phyloP scores from a whole-genome alignment of 2,888 invertebrate species.

The Belgica antarctica region DNA sequence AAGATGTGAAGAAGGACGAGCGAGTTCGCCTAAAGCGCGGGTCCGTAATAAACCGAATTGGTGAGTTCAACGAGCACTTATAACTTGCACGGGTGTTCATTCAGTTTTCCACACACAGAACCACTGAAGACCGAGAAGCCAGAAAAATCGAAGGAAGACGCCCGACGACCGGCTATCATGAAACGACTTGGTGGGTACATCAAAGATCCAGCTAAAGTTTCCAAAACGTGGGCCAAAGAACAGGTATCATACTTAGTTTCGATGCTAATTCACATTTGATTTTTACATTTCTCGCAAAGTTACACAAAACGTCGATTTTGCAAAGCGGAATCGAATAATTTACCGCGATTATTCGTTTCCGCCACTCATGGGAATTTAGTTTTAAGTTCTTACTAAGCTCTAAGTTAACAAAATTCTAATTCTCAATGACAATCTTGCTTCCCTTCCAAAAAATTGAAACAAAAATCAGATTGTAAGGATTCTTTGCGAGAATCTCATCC shows the following conservation, averaged over 20 bases:
- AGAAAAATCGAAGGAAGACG: not conserved
- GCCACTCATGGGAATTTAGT: not conserved
- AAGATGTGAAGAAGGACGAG: not conserved
- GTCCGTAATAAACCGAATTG: not conserved
- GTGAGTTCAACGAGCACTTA: not conserved
- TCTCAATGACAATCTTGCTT: not conserved
- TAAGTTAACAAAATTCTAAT: not conserved
- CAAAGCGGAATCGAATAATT: not conserved
- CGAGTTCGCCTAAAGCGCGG: not conserved
- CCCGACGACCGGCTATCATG: slow-evolving; percentile 12
- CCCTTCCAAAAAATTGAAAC: no score
- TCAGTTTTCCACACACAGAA: not conserved
- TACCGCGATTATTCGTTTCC: not conserved
- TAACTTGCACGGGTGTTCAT: not conserved
- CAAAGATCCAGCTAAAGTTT: not conserved
- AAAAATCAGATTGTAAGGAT: slow-evolving; percentile 13
- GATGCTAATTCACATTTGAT: slow-evolving; percentile 18
- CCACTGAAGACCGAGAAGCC: not conserved
- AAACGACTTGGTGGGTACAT: slow-evolving; percentile 26
- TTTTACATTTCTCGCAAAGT: not conserved
- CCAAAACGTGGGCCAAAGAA: slow-evolving; percentile 21
- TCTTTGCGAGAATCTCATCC: not conserved
- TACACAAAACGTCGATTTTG: not conserved
- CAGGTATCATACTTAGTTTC: slow-evolving; percentile 41
- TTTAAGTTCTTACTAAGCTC: not conserved